phyloP scores from a whole-genome alignment of 1,140 invertebrate genomes.

The Drosophila ironensis region DNA sequence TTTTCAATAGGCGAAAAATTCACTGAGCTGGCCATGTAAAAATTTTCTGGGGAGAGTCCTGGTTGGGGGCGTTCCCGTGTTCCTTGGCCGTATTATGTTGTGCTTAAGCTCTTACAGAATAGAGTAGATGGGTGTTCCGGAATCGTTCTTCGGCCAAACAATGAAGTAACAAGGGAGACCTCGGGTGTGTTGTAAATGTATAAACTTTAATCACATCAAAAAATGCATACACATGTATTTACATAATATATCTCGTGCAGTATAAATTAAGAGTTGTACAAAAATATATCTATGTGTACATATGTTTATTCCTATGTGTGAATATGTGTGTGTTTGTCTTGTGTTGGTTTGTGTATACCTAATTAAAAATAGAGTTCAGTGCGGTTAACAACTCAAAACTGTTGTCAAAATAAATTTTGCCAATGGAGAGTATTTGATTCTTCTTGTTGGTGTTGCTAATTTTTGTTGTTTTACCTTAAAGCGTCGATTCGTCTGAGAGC shows the following conservation, averaged over 20 bases:
- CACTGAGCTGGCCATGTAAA: conserved; percentile 48
- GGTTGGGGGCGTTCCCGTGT: conserved; percentile 34
- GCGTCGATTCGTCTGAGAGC: conserved; percentile 30
- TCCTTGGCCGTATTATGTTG: conserved; percentile 51
- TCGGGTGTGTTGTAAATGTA: conserved; percentile 20
- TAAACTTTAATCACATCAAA: conserved; percentile 64
- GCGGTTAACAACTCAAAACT: conserved; percentile 47
- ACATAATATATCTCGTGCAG: conserved; percentile 68
- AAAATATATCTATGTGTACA: conserved; percentile 50
- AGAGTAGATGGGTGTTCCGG: conserved; percentile 22
- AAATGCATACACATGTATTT: conserved; percentile 63
- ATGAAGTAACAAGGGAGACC: conserved; percentile 36
- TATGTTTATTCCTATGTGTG: neutral
- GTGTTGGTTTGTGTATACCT: conserved; percentile 7
- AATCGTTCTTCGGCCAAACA: conserved; percentile 40
- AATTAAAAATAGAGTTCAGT: conserved; percentile 36
- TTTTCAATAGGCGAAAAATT: conserved; percentile 50
- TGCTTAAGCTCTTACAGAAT: conserved; percentile 66
- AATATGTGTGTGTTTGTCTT: neutral
- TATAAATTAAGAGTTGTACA: conserved; percentile 49
- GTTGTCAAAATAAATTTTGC: conserved; percentile 40
- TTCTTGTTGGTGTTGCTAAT: conserved; percentile 21
- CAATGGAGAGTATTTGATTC: conserved; percentile 11
- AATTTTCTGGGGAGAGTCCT: conserved; percentile 69
- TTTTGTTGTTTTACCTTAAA: conserved; percentile 27